Evolutionary conservation across 2,888 invertebrate genomes (phyloP).

Genomic region (Oligia strigilis): DNA sequence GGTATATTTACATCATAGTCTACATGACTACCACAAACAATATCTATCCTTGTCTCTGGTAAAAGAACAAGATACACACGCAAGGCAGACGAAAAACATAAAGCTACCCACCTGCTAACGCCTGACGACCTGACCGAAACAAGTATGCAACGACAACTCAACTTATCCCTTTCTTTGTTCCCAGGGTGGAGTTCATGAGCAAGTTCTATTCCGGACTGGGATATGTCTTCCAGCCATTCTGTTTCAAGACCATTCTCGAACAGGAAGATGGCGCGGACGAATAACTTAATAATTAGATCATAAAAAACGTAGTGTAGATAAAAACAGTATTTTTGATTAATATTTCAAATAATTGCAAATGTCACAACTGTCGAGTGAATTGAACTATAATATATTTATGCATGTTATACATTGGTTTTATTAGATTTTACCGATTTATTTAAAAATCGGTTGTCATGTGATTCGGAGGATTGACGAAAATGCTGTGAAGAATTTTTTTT

Average conservation of each 20-base stretch:
- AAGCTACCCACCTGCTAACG: not conserved
- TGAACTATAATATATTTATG: conserved; percentile 82
- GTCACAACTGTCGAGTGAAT: conserved; percentile 80
- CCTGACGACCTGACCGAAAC: not conserved
- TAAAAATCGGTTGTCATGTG: not conserved
- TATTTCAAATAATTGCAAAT: conserved; percentile 67
- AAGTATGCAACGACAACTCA: not conserved
- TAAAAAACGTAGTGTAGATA: conserved; percentile 74
- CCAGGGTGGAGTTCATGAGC: conserved; percentile 99
- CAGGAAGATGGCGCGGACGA: conserved; percentile 87
- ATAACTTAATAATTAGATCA: conserved; percentile 65
- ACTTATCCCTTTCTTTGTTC: conserved; percentile 49
- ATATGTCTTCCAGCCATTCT: conserved; percentile 96
- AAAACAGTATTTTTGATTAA: conserved; percentile 78
- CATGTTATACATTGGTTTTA: conserved; percentile 78
- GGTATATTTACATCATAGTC: not conserved
- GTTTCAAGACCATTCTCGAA: conserved; percentile 94
- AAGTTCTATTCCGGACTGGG: conserved; percentile 97
- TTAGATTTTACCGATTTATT: conserved; percentile 47
- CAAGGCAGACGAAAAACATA: not conserved
- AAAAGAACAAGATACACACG: not conserved
- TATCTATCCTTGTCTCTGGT: not conserved
- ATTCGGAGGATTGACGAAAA: not conserved
- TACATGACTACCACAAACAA: not conserved
- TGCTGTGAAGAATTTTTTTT: not conserved